phyloP scores from a whole-genome alignment of 2,113 vertebrate genomes.

The Phalacrocorax carbo region DNA sequence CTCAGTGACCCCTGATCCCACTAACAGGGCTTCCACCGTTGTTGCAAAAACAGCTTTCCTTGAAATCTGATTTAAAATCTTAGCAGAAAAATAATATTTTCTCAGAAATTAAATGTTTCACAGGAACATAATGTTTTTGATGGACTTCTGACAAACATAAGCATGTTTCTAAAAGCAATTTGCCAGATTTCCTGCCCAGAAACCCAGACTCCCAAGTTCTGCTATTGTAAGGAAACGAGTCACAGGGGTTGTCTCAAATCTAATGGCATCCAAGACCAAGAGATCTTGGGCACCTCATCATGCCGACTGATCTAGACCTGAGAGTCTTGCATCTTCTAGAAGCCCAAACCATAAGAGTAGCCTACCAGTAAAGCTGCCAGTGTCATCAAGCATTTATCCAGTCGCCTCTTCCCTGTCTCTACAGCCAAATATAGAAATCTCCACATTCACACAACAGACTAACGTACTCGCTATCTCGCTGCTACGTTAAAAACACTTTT shows the following conservation, averaged over 20 bases:
- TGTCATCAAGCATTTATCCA: background rate
- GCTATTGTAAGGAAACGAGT: accelerated
- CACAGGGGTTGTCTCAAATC: background rate
- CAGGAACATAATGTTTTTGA: background rate
- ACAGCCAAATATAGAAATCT: background rate
- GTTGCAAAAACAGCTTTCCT: background rate
- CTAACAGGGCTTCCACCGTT: accelerated
- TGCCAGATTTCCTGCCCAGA: background rate
- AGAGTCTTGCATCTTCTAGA: background rate
- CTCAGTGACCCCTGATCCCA: background rate
- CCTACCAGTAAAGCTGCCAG: background rate
- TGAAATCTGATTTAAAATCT: background rate
- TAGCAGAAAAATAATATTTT: background rate
- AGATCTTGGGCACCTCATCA: background rate
- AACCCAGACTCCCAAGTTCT: background rate
- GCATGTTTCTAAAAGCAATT: background rate
- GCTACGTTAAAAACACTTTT: background rate
- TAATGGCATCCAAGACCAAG: background rate
- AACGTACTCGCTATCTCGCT: accelerated
- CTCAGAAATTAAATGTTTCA: background rate
- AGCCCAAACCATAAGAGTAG: background rate
- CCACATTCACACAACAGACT: background rate
- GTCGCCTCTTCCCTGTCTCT: background rate
- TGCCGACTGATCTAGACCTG: accelerated
- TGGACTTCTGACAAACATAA: background rate